Percentiles rank a stretch among this genome's conserved stretches.
phyloP scores from a whole-genome alignment of 2,113 vertebrate genomes.

The Chelonoidis abingdonii region DNA sequence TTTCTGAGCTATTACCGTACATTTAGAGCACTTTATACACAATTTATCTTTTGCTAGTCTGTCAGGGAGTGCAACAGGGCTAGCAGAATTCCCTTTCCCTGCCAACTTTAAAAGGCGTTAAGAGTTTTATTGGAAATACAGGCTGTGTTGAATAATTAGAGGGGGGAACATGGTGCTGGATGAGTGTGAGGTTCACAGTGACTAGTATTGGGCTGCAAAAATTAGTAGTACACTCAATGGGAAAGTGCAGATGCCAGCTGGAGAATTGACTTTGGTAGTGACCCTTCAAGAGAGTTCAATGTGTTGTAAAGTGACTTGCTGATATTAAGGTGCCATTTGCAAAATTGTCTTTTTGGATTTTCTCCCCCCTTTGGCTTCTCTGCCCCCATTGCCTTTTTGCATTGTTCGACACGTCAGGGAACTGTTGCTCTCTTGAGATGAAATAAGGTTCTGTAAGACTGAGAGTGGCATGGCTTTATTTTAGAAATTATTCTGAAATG shows the following conservation, averaged over 20 bases:
- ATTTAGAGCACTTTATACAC: constrained; percentile 8
- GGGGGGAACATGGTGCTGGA: neutral
- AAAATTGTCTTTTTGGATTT: neutral
- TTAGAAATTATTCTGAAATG: accelerated
- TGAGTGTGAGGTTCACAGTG: neutral
- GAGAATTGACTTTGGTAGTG: neutral
- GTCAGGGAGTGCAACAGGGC: neutral
- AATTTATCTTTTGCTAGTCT: neutral
- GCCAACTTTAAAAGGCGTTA: neutral
- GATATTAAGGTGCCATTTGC: neutral
- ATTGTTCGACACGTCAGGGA: neutral
- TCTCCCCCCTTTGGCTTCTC: neutral
- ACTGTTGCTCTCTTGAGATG: neutral
- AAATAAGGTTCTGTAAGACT: accelerated
- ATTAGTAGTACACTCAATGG: too few relatives aligned
- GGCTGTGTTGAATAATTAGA: neutral
- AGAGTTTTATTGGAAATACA: neutral
- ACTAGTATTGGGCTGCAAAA: neutral
- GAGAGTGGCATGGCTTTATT: neutral
- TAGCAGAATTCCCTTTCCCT: neutral
- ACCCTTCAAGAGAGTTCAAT: neutral
- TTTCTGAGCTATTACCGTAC: constrained; percentile 39
- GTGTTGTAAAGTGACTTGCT: constrained; percentile 22
- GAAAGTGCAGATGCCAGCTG: neutral
- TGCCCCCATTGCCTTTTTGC: neutral